phyloP scores from a whole-genome alignment of 2,797 vertebrate species.

The Coregonus sp. region DNA sequence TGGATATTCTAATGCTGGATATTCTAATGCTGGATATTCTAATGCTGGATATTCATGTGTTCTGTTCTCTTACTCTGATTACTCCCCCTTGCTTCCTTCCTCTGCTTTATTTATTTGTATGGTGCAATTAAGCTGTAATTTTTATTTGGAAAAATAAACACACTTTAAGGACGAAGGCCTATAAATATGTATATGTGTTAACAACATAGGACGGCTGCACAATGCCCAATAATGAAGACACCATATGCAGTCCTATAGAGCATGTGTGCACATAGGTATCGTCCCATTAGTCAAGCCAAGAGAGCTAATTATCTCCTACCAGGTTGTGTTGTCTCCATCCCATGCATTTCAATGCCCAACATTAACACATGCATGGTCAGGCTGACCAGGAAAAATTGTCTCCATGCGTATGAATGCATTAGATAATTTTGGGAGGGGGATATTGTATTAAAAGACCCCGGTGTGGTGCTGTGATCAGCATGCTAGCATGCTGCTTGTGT shows the following conservation, averaged over 20 bases:
- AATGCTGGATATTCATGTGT: background rate
- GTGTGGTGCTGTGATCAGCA: slow-evolving; percentile 83
- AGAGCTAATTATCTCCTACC: slow-evolving; percentile 96
- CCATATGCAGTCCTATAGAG: slow-evolving; percentile 86
- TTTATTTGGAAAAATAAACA: slow-evolving; percentile 36
- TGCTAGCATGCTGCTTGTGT: slow-evolving; percentile 84
- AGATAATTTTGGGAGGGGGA: slow-evolving; percentile 93
- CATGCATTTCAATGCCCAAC: slow-evolving; percentile 91
- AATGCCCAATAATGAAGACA: slow-evolving; percentile 87
- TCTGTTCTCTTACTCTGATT: slow-evolving; percentile 1
- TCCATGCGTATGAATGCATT: slow-evolving; percentile 99
- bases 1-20: background rate
- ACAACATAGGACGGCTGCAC: slow-evolving; percentile 78
- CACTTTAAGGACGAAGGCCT: slow-evolving; percentile 68
- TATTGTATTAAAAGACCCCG: slow-evolving; percentile 91
- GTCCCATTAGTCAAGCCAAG: slow-evolving; percentile 96
- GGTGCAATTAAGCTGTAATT: slow-evolving; percentile 50
- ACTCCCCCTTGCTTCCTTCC: slow-evolving; percentile 29
- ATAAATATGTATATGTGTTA: slow-evolving; percentile 86
- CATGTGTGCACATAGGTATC: slow-evolving; percentile 98
- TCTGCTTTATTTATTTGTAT: slow-evolving; percentile 34
- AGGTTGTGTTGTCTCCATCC: slow-evolving; percentile 89
- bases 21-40: background rate
- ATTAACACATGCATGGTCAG: slow-evolving; percentile 95
- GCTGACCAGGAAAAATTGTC: slow-evolving; percentile 85